Evolutionary conservation across 2,113 vertebrate genomes (phyloP).

Genomic region (Lutjanus erythropterus): DNA sequence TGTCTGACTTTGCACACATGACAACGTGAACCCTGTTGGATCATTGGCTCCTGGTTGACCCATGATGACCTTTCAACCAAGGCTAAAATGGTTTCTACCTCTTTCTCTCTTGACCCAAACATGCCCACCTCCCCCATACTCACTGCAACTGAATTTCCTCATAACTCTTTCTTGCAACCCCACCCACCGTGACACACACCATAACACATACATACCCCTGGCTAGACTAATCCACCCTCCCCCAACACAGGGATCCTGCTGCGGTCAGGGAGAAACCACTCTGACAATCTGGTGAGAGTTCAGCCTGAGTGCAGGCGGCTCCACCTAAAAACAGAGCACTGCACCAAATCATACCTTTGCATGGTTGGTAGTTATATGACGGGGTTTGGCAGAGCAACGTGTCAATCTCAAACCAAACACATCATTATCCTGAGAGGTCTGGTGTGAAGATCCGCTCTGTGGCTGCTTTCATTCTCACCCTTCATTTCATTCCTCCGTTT

Average conservation of each 20-base stretch:
- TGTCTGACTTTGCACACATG: conserved; percentile 24
- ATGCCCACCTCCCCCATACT: conserved; percentile 43
- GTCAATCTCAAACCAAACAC: conserved; percentile 51
- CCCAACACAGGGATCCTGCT: conserved; percentile 51
- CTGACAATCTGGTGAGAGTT: conserved; percentile 64
- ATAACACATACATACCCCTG: conserved; percentile 56
- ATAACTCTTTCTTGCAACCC: conserved; percentile 61
- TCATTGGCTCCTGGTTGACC: conserved; percentile 58
- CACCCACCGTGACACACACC: conserved; percentile 53
- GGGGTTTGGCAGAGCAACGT: conserved; percentile 30
- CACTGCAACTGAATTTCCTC: conserved; percentile 47
- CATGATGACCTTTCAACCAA: conserved; percentile 67
- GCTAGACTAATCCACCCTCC: conserved; percentile 57
- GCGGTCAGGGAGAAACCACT: conserved; percentile 53
- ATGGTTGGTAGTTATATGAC: conserved; percentile 6
- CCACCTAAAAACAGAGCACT: conserved; percentile 46
- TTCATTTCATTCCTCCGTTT: conserved; percentile 49
- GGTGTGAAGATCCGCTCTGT: conserved; percentile 42
- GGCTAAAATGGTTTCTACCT: conserved; percentile 54
- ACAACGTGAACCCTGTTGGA: conserved; percentile 42
- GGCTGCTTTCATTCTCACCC: conserved; percentile 22
- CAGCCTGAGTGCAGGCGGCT: conserved; percentile 61
- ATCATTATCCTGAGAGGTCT: conserved; percentile 46
- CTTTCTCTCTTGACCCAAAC: conserved; percentile 42
- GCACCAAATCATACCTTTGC: conserved; percentile 52